Percentiles rank a stretch among this genome's conserved stretches.
These are phyloP conservation scores for Brachionus paranguensis DNA, from an alignment of 1,140 invertebrate genomes.

Conservation along the genomic window DNA sequence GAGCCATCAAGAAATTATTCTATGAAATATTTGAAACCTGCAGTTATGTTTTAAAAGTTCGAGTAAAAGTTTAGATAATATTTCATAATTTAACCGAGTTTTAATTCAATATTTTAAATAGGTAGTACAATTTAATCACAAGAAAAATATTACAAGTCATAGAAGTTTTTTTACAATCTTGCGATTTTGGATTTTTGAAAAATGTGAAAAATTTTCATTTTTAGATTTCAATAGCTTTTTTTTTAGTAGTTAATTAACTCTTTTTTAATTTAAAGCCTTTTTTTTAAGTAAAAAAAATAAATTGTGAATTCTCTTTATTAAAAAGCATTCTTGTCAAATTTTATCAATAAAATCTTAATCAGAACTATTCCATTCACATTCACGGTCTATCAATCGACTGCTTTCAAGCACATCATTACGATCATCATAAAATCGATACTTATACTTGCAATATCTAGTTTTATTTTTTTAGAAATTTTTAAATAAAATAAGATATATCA, in stretches of 20 bases:
- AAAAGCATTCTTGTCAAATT: neutral
- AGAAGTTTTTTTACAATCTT: no score
- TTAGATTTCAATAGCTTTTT: no score
- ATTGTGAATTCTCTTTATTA: neutral
- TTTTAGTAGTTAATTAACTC: no score
- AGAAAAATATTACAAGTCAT: no score
- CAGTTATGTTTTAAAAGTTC: neutral
- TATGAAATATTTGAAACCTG: neutral
- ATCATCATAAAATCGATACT: neutral
- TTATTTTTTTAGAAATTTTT: neutral
- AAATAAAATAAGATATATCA: neutral
- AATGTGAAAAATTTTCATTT: no score
- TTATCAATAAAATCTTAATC: neutral
- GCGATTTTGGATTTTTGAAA: no score
- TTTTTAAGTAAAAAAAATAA: no score
- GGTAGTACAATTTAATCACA: neutral
- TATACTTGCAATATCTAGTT: neutral
- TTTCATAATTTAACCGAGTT: neutral
- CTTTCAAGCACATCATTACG: neutral
- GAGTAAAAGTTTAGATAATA: neutral
- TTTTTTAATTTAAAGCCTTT: no score
- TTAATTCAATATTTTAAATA: neutral
- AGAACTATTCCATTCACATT: neutral
- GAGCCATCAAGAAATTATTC: neutral
- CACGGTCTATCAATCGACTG: neutral